Evolutionary conservation across 2,113 vertebrate species (phyloP), one percentile per base, ranked within the genome.

Genomic region (Porphyrio hochstetteri): DNA sequence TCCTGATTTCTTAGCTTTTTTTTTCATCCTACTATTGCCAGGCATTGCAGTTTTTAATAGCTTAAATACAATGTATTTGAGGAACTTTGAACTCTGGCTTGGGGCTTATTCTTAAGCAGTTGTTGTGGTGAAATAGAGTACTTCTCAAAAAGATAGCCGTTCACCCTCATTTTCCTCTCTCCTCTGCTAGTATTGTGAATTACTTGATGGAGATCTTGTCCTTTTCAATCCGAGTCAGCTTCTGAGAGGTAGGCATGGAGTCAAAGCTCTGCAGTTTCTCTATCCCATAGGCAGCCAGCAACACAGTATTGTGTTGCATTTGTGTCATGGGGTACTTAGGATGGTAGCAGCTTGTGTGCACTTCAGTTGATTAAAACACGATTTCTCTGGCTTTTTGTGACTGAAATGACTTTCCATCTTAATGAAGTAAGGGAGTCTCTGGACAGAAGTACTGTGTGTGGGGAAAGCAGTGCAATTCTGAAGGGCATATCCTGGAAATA

Each of bases 361-460:
- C 77, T 87, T 61, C 36, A 61, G 24, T 82, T 92, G 87, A 94
- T 96, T 95, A 94, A 88, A 96, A 68, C 50, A 67, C 11, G 7
- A 91, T 91, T 96, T 53, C 78, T 82, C n/a, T 80, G 61, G 67
- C 63, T 96, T 94, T 95, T 82, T 82, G 93, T 82, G 70, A 76
- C 70, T 91, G 89, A 91, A 96, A 95, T 88, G 74, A 74, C 70
- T 90, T 94, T 91, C 75, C 67, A 72, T 89, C 84, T 90, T 96
- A 94, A 95, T 94, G 89, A 96, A 95, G 78, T 69, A 59, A 87
- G 94, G 93, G 90, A 96, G 84, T 97, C 93, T 95, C 94, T 88
- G 90, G 93, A 68, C 89, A 90, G 95, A 92, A 95, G 91, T 61
- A 65, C 63, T 79, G 52, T 84, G 50, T 76, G 3, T 70, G 77